Evolutionary conservation across 2,888 invertebrate genomes (phyloP), one percentile per base, ranked within the genome.

Genomic region (Rugalucina vietnamica): DNA sequence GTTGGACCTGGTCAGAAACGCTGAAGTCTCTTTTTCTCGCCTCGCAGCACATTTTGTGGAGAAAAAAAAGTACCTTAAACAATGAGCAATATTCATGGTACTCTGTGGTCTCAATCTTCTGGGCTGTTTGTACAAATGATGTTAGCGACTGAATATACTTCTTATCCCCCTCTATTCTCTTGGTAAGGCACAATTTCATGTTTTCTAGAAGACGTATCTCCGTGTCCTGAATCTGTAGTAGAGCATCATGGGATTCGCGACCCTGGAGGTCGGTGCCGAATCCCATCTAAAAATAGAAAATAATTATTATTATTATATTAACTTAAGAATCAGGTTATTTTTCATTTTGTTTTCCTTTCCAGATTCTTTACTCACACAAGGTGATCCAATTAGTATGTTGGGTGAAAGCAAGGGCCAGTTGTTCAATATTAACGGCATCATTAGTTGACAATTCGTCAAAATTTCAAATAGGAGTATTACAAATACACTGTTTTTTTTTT

Each of bases 181-280:
- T 96, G 90, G 97, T 96, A 81, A 99, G 96, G 92, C 98, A 98
- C 86, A 98, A 96, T 93, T 97, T 97, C 97, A 99, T 98, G 88
- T 97, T 97, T 94, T 99, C 99, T 96, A 99, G 96, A 72, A 99
- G 97, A 90, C 98, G 96, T 82, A 99, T 96, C 95, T 99, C 99
- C 29, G 98, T 98, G 95, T 99, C 98, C 95, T 98, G 98, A 79
- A 98, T 96, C 85, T 97, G 96, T 91, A 98, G 96, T 91, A 99
- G 96, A 88, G 98, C 98, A 95, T 98, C 98, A 95, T 98, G 98
- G 93, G 98, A 98, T 90, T 97, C 96, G 93, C 97, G 97, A 91
- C 98, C 98, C 95, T 98, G 97, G 80, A 98, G 96, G 94, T 97
- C 97, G 91, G 97, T 96, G 89, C 98, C 97, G 95, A 98, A 98